phyloP scores from a whole-genome alignment of 2,888 invertebrate genomes.

The Spilarctia lutea region DNA sequence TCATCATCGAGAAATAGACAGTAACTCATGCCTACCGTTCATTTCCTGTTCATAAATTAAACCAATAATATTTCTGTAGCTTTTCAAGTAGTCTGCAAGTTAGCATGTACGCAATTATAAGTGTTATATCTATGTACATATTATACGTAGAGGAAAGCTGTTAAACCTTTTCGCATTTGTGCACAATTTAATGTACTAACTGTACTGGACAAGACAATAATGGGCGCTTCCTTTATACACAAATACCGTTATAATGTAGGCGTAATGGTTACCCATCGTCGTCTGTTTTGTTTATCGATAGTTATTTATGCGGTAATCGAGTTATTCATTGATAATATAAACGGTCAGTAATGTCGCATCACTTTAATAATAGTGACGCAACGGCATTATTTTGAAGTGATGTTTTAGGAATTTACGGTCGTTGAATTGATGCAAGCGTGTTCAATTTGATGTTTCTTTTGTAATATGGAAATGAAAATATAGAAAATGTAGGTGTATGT shows the following conservation, averaged over 20 bases:
- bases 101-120: not conserved
- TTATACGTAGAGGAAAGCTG: not conserved
- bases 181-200: constrained; percentile 16
- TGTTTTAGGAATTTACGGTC: constrained; percentile 30
- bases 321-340: constrained; percentile 60
- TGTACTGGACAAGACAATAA: constrained; percentile 15
- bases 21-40: not conserved
- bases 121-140: not conserved
- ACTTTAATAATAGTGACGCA: constrained; percentile 43
- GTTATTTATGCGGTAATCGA: constrained; percentile 57
- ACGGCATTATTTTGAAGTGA: constrained; percentile 34
- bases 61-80: not conserved
- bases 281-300: constrained; percentile 58
- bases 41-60: not conserved
- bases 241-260: constrained; percentile 51
- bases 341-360: constrained; percentile 41
- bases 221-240: constrained; percentile 5
- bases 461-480: constrained; percentile 15
- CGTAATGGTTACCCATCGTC: constrained; percentile 52
- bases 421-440: constrained; percentile 21
- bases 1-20: not conserved
- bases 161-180: not conserved
- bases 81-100: not conserved
- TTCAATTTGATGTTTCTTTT: constrained; percentile 19
- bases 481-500: not conserved